Evolutionary conservation across 2,888 invertebrate genomes (phyloP), one percentile per base, ranked within the genome.

Genomic region (Tubulanus polymorphus): DNA sequence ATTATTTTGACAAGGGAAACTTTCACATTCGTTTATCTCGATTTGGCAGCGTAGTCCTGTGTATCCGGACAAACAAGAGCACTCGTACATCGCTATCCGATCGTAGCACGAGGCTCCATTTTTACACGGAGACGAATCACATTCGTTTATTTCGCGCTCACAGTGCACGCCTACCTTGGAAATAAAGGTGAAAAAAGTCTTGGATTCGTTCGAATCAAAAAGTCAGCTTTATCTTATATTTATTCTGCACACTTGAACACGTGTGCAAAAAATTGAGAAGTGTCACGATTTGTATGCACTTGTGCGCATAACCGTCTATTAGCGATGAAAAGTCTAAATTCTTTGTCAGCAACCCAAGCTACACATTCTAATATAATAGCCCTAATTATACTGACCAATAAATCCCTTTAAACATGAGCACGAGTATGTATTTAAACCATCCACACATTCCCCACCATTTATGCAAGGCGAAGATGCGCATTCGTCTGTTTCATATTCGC

Each of bases 11-110:
- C 70, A 70, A 0, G 70, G 69, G 3, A 58, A 62, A 68, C 81
- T 83, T 61, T 83, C 83, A 65, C 87, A 87, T 3, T 86, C 80
- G 66, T 84, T 79, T 18, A 82, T 70, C 37, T 78, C 63, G 30
- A 74, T 72, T 55, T 83, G 81, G 60, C 83, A 83, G 32, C 71
- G 67, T 18, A 73, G 70, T n/a, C 83, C 83, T 72, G 50, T 8
- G 41, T 48, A 59, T 23, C 55, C 52, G 37, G 50, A 12, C 37
- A 53, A 20, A 15, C n/a, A 12, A 10, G 27, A 35, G 53, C 56
- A 46, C 47, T 51, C 23, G 41, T 41, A 41, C 3, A 18, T 5
- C 5, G 23, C 20, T 18, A 41, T 15, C 5, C 60, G 58, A 54
- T 73, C 69, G 2, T 55, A 48, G 58, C 75, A 75, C 1, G 62